phyloP scores from a whole-genome alignment of 2,888 invertebrate species.

The Embidobia sp. region DNA sequence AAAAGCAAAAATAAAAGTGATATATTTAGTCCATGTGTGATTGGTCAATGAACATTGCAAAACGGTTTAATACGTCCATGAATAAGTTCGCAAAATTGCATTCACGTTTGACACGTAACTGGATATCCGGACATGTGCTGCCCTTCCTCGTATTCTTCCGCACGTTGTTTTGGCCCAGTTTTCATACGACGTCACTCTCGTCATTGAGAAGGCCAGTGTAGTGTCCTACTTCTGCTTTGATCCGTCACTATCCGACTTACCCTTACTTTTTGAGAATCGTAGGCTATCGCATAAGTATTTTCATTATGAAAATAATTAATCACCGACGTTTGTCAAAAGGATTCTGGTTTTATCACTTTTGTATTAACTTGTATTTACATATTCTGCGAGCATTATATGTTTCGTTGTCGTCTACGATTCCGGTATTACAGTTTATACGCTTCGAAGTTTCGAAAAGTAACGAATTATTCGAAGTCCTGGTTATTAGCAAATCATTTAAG shows the following conservation, averaged over 20 bases:
- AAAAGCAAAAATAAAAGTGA: conserved; percentile 14
- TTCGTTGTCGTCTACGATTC: too few species aligned
- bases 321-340: background rate
- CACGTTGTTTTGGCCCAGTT: conserved; percentile 75
- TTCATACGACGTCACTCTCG: conserved; percentile 77
- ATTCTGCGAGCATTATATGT: too few species aligned
- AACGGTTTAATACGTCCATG: conserved; percentile 31
- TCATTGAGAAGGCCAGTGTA: conserved; percentile 78
- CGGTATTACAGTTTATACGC: too few species aligned
- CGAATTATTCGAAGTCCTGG: too few species aligned
- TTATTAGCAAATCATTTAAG: too few species aligned
- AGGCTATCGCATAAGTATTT: conserved; percentile 45
- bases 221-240: conserved; percentile 74
- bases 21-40: conserved; percentile 3
- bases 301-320: conserved; percentile 45
- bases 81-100: conserved; percentile 44
- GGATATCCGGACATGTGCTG: conserved; percentile 56
- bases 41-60: conserved; percentile 49
- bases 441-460: too few species aligned
- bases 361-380: too few species aligned
- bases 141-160: conserved; percentile 60
- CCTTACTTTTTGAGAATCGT: conserved; percentile 49
- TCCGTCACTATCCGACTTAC: conserved; percentile 67
- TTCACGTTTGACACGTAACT: conserved; percentile 48
- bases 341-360: background rate